phyloP scores from a whole-genome alignment of 2,888 invertebrate species.

The Pseudolycoriella hygida region DNA sequence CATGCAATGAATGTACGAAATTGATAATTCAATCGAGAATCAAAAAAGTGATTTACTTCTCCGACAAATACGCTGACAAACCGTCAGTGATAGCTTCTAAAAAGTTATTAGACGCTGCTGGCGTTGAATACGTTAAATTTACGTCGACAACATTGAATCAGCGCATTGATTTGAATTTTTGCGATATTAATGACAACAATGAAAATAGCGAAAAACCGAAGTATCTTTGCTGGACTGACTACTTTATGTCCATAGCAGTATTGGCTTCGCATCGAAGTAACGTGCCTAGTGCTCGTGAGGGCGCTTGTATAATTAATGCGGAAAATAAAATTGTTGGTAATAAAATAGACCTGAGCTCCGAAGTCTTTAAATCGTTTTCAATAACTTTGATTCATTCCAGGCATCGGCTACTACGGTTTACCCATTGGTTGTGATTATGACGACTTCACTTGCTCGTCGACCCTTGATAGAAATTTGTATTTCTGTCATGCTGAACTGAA shows the following conservation, averaged over 20 bases:
- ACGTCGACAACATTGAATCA: constrained; percentile 30
- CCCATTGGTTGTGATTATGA: constrained; percentile 80
- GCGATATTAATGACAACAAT: too few relatives aligned
- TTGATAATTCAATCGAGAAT: constrained; percentile 90
- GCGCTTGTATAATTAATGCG: constrained; percentile 81
- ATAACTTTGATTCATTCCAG: constrained; percentile 24
- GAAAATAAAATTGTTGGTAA: constrained; percentile 71
- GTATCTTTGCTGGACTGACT: constrained; percentile 78
- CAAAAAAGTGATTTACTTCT: constrained; percentile 55
- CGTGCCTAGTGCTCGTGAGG: constrained; percentile 86
- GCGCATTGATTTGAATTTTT: too few relatives aligned
- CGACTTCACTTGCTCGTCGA: constrained; percentile 39
- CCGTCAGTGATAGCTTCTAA: constrained; percentile 54
- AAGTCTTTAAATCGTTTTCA: too few relatives aligned
- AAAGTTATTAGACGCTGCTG: constrained; percentile 61
- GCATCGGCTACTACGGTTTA: constrained; percentile 95
- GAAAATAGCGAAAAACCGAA: constrained; percentile 17
- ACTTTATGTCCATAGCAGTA: constrained; percentile 88
- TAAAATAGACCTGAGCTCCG: too few relatives aligned
- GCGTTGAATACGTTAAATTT: constrained; percentile 50
- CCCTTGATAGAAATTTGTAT: constrained; percentile 70
- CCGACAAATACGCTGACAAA: constrained; percentile 62
- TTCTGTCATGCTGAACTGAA: constrained; percentile 98
- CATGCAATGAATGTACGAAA: constrained; percentile 97
- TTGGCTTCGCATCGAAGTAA: constrained; percentile 86